Evolutionary conservation across 2,797 vertebrate species (phyloP).

Genomic region (Callimico goeldii): DNA sequence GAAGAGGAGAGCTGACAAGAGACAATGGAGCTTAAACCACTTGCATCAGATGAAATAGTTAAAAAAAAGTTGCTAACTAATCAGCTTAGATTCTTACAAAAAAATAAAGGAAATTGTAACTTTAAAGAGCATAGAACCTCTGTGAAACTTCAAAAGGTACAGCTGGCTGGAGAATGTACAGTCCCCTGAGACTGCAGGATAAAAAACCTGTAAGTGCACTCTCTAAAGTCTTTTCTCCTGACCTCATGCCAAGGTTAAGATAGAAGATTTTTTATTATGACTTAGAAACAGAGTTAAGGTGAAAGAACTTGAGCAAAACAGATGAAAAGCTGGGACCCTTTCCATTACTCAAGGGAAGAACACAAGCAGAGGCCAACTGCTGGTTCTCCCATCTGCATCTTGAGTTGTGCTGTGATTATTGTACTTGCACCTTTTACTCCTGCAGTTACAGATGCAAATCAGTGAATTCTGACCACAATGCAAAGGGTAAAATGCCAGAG

Average conservation of each 20-base stretch:
- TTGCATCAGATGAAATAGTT: constrained; percentile 41
- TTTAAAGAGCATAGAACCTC: constrained; percentile 63
- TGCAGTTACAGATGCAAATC: background rate
- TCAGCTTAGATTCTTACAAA: constrained; percentile 29
- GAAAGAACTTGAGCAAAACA: constrained; percentile 60
- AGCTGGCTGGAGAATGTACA: constrained; percentile 63
- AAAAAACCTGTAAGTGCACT: constrained; percentile 66
- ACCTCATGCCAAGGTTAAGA: constrained; percentile 76
- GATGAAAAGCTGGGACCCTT: background rate
- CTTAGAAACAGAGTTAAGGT: constrained; percentile 73
- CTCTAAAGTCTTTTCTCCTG: constrained; percentile 69
- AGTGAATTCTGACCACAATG: background rate
- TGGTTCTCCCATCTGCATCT: background rate
- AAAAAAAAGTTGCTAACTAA: constrained; percentile 55
- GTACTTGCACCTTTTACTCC: background rate
- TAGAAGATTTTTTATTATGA: constrained; percentile 62
- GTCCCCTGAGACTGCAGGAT: constrained; percentile 58
- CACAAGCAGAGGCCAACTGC: background rate
- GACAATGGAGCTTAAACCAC: background rate
- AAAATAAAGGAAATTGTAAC: constrained; percentile 41
- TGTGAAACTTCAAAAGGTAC: constrained; percentile 75
- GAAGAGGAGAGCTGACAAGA: background rate
- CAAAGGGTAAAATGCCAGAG: background rate
- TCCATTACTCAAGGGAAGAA: constrained; percentile 24
- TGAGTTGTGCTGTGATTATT: background rate